Percentiles rank a stretch among this genome's conserved stretches.
These are phyloP conservation scores for Trachemys scripta DNA, from an alignment of 2,113 vertebrate genomes.

Conservation along the genomic window DNA sequence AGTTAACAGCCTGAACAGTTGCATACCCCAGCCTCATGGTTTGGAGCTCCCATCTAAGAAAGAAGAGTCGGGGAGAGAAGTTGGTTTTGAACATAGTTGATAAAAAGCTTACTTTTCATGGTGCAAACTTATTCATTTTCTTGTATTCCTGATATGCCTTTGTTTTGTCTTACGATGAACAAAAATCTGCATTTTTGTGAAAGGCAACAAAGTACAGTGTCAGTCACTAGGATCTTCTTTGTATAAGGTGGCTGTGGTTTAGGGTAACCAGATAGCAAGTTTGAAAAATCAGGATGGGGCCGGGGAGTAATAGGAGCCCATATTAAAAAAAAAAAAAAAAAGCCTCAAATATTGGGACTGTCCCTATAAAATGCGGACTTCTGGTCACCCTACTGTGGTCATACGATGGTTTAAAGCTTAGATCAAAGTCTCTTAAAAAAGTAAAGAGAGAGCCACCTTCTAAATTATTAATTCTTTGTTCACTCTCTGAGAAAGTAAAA, in stretches of 20 bases:
- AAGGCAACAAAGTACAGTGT: background rate
- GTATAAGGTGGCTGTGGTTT: background rate
- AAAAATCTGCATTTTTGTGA: background rate
- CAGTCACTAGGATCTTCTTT: background rate
- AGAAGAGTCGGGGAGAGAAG: background rate
- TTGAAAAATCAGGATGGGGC: too few species aligned
- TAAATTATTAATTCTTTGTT: background rate
- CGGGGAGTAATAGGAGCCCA: too few species aligned
- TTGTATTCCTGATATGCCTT: background rate
- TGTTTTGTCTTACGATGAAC: background rate
- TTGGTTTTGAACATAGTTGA: background rate
- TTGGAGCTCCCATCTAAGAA: background rate
- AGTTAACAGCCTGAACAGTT: background rate
- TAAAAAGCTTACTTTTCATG: background rate
- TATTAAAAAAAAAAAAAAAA: too few species aligned
- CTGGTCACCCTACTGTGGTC: background rate
- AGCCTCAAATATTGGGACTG: too few species aligned
- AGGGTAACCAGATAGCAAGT: too few species aligned
- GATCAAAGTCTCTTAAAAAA: background rate
- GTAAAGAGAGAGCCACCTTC: background rate
- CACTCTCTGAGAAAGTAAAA: background rate
- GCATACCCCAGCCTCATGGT: background rate
- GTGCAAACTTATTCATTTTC: background rate
- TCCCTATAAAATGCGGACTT: too few species aligned
- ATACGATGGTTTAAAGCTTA: background rate